A percentile compares a stretch with the other conserved stretches of the same genome.
Evolutionary conservation across 2,113 vertebrate genomes (phyloP).

Genomic region (Pipra filicauda): DNA sequence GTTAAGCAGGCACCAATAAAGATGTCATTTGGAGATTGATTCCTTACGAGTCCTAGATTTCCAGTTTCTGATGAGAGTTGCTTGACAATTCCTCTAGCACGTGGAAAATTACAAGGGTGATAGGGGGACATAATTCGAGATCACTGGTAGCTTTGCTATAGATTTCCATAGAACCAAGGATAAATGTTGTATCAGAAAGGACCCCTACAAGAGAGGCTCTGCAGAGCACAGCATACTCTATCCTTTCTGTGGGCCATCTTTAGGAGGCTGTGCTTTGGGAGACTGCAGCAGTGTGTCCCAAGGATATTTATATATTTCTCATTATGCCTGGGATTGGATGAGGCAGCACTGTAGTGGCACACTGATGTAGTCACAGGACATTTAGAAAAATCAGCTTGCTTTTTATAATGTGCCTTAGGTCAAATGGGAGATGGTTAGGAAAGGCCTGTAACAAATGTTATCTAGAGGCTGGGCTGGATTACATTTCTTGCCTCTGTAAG

Average conservation of each 20-base stretch:
- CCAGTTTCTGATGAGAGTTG: not conserved
- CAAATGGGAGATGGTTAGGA: not conserved
- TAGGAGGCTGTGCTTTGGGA: not conserved
- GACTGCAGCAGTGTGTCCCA: not conserved
- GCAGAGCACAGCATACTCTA: not conserved
- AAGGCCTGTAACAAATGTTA: not conserved
- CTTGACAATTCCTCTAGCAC: not conserved
- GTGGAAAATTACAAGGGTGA: not conserved
- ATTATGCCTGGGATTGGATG: fast-evolving
- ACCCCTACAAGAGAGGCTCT: not conserved
- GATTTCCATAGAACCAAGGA: not conserved
- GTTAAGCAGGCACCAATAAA: not conserved
- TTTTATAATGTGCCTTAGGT: not conserved
- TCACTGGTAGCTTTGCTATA: not conserved
- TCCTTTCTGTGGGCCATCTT: not conserved
- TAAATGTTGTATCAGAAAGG: not conserved
- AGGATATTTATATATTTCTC: not conserved
- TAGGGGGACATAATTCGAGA: not conserved
- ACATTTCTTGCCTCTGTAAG: not conserved
- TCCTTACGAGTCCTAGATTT: not conserved
- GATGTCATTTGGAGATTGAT: not conserved
- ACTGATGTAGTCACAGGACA: not conserved
- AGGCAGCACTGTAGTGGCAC: not conserved
- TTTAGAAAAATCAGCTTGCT: not conserved
- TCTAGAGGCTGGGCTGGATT: not conserved